Conservation (phyloP, 2,888 invertebrate species). For the Julus scanicus region DNA sequence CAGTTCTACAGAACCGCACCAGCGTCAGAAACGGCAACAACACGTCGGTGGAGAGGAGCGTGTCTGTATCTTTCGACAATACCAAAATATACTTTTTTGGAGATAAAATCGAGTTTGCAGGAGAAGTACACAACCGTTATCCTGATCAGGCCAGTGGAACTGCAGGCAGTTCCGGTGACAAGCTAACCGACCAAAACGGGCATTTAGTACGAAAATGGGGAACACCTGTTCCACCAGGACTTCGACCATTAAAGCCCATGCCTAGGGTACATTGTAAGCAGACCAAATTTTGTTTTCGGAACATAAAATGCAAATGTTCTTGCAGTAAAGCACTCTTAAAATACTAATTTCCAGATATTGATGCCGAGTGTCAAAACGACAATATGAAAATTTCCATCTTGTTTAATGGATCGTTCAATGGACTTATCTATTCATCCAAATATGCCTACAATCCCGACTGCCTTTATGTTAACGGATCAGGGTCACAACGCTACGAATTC, state of each 20-base stretch:
- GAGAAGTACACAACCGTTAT: slow-evolving; percentile 57
- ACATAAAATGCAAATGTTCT: neutral
- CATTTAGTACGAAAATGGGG: slow-evolving; percentile 53
- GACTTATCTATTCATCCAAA: slow-evolving; percentile 89
- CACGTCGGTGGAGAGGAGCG: slow-evolving; percentile 56
- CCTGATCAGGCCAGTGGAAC: neutral
- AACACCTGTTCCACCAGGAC: slow-evolving; percentile 54
- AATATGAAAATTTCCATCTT: slow-evolving; percentile 94
- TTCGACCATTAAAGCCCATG: slow-evolving; percentile 53
- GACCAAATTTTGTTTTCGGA: neutral
- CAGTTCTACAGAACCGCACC: slow-evolving; percentile 14
- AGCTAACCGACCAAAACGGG: slow-evolving; percentile 47
- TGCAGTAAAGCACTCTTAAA: too few relatives aligned
- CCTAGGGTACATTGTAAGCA: slow-evolving; percentile 56
- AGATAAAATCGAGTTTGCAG: slow-evolving; percentile 57
- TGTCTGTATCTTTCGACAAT: slow-evolving; percentile 57
- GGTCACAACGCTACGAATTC: slow-evolving; percentile 91
- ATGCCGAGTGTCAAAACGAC: slow-evolving; percentile 94
- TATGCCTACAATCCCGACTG: slow-evolving; percentile 94
- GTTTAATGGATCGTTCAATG: slow-evolving; percentile 90
- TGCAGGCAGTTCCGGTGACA: neutral
- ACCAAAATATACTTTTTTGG: slow-evolving; percentile 58
- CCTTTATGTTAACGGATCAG: slow-evolving; percentile 94
- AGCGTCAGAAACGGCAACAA: slow-evolving; percentile 36
- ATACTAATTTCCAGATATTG: slow-evolving; percentile 78